Evolutionary conservation across 2,797 vertebrate genomes (phyloP), one percentile per base, ranked within the genome.

Genomic region (Miichthys miiuy): DNA sequence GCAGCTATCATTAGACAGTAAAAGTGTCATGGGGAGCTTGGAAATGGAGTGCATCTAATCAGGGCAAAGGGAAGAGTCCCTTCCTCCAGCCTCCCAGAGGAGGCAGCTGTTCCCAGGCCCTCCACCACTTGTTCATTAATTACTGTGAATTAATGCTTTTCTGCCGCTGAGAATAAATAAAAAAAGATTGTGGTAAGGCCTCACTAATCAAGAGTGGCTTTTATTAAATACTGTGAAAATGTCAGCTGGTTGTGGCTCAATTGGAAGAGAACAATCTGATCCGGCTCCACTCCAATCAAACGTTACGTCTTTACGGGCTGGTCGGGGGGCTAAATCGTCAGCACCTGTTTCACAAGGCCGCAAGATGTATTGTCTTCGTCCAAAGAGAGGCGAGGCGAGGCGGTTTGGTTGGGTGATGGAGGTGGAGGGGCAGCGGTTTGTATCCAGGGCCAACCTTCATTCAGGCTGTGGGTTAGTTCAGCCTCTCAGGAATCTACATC

Each of bases 81-180:
- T 85, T 92, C 89, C 86, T 88, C 83, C 85, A 75, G 80, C 88
- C 87, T 92, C 92, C 91, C 89, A 81, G 91, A 91, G 91, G 91
- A 94, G 85, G 89, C 91, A 90, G 91, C 90, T 93, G 90, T 91
- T 93, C 87, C 81, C 82, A 77, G 87, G 83, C 87, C 90, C 80
- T 87, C 82, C 80, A 87, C 88, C 85, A 88, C 91, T 93, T 90
- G 88, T 90, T 93, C 91, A 94, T 94, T 94, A 93, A 94, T 94
- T 94, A 94, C 91, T 87, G 62, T 80, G 90, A 93, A 94, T 93
- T 92, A 93, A 94, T 93, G 93, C 89, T 91, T 91, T 91, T 90
- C 91, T 88, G 88, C 92, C 77, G 61, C 82, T 9, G 73, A 86
- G 87, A 84, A 92, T 93, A 93, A 93, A 93, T 89, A 93, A 89